These are phyloP conservation scores for Eledona agricola DNA, from an alignment of 2,888 invertebrate genomes.

Conservation along the genomic window DNA sequence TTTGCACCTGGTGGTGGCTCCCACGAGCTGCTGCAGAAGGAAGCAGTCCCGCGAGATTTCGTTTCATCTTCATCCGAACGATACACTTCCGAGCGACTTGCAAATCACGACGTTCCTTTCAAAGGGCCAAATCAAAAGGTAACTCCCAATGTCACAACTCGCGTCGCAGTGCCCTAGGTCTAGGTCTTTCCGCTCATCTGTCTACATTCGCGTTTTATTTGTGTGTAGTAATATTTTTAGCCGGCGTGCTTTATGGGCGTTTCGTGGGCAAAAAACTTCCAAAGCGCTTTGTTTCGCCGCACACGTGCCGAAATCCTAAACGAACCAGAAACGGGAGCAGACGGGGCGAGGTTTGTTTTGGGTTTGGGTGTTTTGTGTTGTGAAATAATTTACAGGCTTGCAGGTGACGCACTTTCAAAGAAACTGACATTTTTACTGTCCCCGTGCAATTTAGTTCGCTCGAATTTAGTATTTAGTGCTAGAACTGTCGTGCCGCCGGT, in stretches of 20 bases:
- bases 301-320: no score
- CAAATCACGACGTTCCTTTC: constrained; percentile 55
- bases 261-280: no score
- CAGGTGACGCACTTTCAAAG: constrained; percentile 21
- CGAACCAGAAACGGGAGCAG: no score
- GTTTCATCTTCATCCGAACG: constrained; percentile 43
- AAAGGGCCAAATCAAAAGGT: constrained; percentile 54
- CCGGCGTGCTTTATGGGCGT: constrained; percentile 15
- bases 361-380: no score
- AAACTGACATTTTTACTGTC: constrained; percentile 17
- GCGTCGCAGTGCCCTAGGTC: constrained; percentile 27
- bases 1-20: constrained; percentile 6
- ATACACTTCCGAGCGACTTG: constrained; percentile 53
- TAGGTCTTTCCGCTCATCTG: constrained; percentile 28
- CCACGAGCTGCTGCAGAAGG: constrained; percentile 13
- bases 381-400: constrained; percentile 16
- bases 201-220: constrained; percentile 17
- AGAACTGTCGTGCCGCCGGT: no score
- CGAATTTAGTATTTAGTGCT: constrained; percentile 14
- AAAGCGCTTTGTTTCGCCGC: no score
- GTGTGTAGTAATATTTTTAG: constrained; percentile 22
- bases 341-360: no score
- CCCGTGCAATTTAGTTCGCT: constrained; percentile 19
- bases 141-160: constrained; percentile 40
- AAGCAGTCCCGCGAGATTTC: constrained; percentile 15